These are phyloP conservation scores for Nycticryphes semicollaris DNA, from an alignment of 2,113 vertebrate genomes.

Conservation along the genomic window DNA sequence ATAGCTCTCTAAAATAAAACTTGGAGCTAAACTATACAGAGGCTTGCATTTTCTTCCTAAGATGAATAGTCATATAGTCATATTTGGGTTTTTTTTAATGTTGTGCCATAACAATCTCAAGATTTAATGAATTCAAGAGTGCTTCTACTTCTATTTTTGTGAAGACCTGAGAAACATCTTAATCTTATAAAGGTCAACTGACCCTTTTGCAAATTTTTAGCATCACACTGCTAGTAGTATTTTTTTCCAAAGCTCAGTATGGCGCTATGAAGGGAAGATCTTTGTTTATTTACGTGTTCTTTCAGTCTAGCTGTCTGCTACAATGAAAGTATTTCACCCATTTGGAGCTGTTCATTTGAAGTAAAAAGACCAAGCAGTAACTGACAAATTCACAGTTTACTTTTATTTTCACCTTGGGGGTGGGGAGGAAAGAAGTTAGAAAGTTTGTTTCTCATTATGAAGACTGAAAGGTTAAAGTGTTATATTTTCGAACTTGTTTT, in stretches of 20 bases:
- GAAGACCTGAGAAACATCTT: background rate
- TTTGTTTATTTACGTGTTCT: background rate
- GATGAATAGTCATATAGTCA: rapidly evolving
- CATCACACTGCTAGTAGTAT: background rate
- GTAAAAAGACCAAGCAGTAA: background rate
- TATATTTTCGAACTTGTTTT: background rate
- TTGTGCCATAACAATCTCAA: background rate
- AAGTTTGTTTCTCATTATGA: background rate
- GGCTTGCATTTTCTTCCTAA: background rate
- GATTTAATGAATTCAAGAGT: background rate
- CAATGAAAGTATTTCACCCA: background rate
- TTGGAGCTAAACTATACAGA: background rate
- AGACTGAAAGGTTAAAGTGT: background rate
- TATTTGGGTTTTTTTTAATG: background rate
- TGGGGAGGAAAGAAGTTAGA: background rate
- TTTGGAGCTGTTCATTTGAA: background rate
- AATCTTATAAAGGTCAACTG: background rate
- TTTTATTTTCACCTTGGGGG: background rate
- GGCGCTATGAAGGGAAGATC: background rate
- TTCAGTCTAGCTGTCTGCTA: background rate
- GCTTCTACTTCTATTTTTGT: background rate
- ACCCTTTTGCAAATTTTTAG: background rate
- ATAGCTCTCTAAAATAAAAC: background rate
- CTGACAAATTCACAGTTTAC: background rate
- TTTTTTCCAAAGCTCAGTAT: background rate